Evolutionary conservation across 2,113 vertebrate species (phyloP).

Genomic region (Menidia beryllina): DNA sequence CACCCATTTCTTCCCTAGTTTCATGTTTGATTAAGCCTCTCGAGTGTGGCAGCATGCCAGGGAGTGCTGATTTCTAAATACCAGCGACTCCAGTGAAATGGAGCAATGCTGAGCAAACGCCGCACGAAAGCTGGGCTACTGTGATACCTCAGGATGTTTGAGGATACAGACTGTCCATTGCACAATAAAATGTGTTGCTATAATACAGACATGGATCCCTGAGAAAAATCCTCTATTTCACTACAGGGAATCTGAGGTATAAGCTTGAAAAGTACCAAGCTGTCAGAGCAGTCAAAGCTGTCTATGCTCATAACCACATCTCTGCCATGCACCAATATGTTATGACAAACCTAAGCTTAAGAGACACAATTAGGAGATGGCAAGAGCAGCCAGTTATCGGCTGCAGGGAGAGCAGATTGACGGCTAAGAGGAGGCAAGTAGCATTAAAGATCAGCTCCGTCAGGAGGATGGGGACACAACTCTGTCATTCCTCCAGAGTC

Average conservation of each 20-base stretch:
- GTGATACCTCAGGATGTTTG: conserved; percentile 22
- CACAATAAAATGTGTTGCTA: conserved; percentile 30
- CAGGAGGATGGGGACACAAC: conserved; percentile 47
- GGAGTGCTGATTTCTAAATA: conserved; percentile 23
- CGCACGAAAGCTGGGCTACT: conserved; percentile 16
- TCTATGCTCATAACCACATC: conserved; percentile 51
- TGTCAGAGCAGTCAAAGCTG: conserved; percentile 64
- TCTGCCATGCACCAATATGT: conserved; percentile 58
- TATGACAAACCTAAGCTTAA: conserved; percentile 71
- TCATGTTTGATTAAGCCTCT: conserved; percentile 34
- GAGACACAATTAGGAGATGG: conserved; percentile 70
- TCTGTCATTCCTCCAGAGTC: conserved; percentile 59
- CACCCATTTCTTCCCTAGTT: conserved; percentile 12
- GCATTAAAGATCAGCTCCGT: conserved; percentile 69
- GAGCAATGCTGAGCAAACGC: conserved; percentile 9
- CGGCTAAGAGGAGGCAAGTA: conserved; percentile 56
- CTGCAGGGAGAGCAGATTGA: conserved; percentile 63
- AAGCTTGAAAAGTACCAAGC: conserved; percentile 51
- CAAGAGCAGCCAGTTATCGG: conserved; percentile 54
- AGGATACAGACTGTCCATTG: conserved; percentile 18
- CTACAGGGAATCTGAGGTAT: conserved; percentile 46
- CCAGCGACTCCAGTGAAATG: conserved; percentile 6
- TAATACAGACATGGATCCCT: conserved; percentile 47
- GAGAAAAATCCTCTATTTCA: conserved; percentile 29
- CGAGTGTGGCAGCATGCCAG: conserved; percentile 8